Base-by-base conservation (phyloP, 2,888 invertebrate species). In the Cotesia congregata region DNA sequence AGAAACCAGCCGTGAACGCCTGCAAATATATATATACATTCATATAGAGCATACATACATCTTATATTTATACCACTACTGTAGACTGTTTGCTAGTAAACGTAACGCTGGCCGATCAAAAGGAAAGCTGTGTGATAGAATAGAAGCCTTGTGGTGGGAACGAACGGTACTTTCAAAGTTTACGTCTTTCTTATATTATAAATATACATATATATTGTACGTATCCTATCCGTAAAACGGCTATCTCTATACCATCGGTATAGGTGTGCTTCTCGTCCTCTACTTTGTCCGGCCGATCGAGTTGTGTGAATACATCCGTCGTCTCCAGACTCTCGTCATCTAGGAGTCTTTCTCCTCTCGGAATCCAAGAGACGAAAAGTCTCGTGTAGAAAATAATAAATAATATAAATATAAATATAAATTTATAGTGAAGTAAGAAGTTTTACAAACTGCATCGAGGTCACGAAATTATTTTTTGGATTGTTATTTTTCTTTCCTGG, bases 51-150 rank as follows among this genome's bases (percentile, higher is more conserved):
- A 30, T 30, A 30, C 30, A 30, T 30, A 30, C 30, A 30, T 30
- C 30, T 30, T 30, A 30, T 30, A 30, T 30, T 30, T 30, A 30
- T 30, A 30, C 3, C 30, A 30, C 30, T 30, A 30, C 30, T 30
- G 30, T 30, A 30, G 30, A 30, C 30, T 79, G 77, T 50, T 12
- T 9, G 12, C 9, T 50, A 50, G 79, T 74, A 82, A 82, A 82
- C 74, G 79, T 79, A 81, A 77, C 70, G 67, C 68, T 65, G 73
- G 79, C 78, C 78, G 81, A 80, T 81, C 81, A 82, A 83, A 82
- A 82, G 81, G 82, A 83, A 83, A 83, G 83, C 82, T 82, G 81
- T 80, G 79, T 77, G 69, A 62, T 65, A 59, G 67, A 69, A 73
- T 30, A 30, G 30, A 30, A 30, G 30, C 76, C 65, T 65, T 20